phyloP scores from a whole-genome alignment of 2,888 invertebrate genomes.

The Bursaphelenchus okinawaensis region DNA sequence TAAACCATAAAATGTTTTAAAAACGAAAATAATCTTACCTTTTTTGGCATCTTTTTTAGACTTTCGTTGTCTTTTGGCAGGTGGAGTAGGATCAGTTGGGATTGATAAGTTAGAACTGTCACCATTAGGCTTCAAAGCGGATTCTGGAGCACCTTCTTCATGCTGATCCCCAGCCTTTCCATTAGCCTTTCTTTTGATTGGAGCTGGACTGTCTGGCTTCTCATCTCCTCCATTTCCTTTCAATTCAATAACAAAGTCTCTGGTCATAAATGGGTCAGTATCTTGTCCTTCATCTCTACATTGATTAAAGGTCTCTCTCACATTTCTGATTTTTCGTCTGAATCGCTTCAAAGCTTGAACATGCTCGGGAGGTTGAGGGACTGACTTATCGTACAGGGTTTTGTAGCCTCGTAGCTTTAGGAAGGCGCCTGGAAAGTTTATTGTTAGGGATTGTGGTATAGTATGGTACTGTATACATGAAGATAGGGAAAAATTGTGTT shows the following conservation, averaged over 20 bases:
- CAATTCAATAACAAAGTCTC: conserved; percentile 8
- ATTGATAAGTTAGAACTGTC: conserved; percentile 1
- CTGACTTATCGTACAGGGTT: conserved; percentile 6
- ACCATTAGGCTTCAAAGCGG: background rate
- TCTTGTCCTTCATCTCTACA: conserved; percentile 7
- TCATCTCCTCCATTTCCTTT: conserved; percentile 3
- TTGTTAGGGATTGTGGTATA: background rate
- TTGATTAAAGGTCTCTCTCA: conserved; percentile 8
- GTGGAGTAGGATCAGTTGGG: conserved; percentile 13
- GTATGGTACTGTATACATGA: no score
- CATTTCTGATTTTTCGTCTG: conserved; percentile 8
- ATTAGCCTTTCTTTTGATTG: conserved; percentile 1
- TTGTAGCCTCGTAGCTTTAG: conserved; percentile 10
- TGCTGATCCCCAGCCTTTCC: background rate
- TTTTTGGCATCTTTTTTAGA: conserved; percentile 9
- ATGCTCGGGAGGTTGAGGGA: conserved; percentile 12
- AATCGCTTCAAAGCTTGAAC: conserved; percentile 10
- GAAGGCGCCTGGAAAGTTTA: conserved; percentile 4
- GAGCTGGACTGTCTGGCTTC: background rate
- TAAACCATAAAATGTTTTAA: no score
- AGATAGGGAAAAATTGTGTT: no score
- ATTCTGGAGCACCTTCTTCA: background rate
- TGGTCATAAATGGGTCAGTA: conserved; percentile 10
- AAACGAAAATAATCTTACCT: background rate
- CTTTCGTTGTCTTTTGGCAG: conserved; percentile 8